Evolutionary conservation across 2,888 invertebrate species (phyloP).

Genomic region (Diabrotica balteata): DNA sequence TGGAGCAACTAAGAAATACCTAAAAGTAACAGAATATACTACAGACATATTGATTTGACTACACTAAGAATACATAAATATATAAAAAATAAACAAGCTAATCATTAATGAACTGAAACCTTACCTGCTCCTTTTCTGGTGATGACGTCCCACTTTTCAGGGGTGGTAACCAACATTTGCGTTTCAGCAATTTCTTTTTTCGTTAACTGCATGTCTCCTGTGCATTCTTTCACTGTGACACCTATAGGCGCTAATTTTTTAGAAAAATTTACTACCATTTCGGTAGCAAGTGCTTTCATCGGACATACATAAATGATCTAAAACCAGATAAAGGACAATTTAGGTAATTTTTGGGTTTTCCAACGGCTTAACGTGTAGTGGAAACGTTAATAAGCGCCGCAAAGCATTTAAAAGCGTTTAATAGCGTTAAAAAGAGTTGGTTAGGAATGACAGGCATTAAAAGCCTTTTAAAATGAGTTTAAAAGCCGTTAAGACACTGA

Average conservation of each 20-base stretch:
- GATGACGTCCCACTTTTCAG: constrained; percentile 99
- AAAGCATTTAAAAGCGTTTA: too few species aligned
- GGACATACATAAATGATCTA: constrained; percentile 98
- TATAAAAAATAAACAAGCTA: too few species aligned
- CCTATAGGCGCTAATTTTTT: constrained; percentile 79
- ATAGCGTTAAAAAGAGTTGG: too few species aligned
- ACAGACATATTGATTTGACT: too few species aligned
- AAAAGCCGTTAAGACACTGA: too few species aligned
- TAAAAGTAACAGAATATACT: too few species aligned
- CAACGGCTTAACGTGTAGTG: not conserved
- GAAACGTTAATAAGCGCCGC: too few species aligned
- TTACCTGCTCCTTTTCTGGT: constrained; percentile 89
- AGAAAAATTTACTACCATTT: constrained; percentile 96
- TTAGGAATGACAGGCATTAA: too few species aligned
- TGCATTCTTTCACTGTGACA: constrained; percentile 88
- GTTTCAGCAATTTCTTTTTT: constrained; percentile 94
- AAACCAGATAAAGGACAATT: constrained; percentile 32
- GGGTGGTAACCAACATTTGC: constrained; percentile 97
- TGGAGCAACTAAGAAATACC: too few species aligned
- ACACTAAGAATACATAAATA: too few species aligned
- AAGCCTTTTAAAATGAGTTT: not conserved
- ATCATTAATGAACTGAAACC: too few species aligned
- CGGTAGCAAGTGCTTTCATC: constrained; percentile 98
- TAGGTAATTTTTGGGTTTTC: constrained; percentile 8
- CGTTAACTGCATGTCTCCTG: constrained; percentile 97